Percentiles rank a stretch among this genome's conserved stretches.
phyloP scores from a whole-genome alignment of 2,888 invertebrate species.

The Octonoba sinensis region DNA sequence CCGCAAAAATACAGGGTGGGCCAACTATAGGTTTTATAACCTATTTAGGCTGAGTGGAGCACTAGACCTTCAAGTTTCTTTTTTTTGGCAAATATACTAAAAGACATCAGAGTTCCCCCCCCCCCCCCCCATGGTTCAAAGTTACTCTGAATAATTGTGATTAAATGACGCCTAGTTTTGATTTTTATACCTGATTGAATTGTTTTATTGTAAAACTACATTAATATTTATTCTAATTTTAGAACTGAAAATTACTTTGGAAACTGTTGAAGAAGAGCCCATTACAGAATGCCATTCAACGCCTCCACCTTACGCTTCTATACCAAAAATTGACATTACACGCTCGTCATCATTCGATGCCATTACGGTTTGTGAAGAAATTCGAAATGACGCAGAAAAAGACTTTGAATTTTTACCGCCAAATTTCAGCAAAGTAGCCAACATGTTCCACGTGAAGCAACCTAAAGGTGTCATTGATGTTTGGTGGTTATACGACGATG shows the following conservation, averaged over 20 bases:
- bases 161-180: no score
- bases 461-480: conserved; percentile 91
- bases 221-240: not conserved
- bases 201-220: no score
- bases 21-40: no score
- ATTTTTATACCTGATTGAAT: no score
- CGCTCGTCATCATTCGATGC: not conserved
- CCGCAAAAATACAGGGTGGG: no score
- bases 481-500: conserved; percentile 88
- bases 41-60: no score
- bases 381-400: not conserved
- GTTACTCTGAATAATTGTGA: no score
- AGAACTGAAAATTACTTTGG: conserved; percentile 37
- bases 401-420: conserved; percentile 73
- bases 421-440: conserved; percentile 79
- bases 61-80: no score
- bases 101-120: no score
- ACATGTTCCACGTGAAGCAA: conserved; percentile 83
- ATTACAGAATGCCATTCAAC: not conserved
- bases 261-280: conserved; percentile 43
- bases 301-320: not conserved
- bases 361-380: not conserved
- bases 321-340: no score
- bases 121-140: no score
- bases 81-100: no score